Base-by-base conservation (phyloP, 30 jellyfish, hydroid and myxozoan species). In the Cassiopea andromeda region DNA sequence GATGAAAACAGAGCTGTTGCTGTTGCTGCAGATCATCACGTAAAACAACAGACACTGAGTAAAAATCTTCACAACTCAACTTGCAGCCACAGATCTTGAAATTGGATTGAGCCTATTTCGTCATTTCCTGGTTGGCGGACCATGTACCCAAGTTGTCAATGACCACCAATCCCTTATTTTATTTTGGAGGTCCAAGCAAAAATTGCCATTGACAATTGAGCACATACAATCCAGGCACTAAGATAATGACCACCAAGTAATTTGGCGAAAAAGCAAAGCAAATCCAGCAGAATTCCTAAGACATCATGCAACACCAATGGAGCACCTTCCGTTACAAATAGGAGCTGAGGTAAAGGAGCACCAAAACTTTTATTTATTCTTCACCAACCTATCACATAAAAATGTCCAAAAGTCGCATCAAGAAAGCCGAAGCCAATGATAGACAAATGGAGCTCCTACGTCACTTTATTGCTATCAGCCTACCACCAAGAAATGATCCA, bases 1-100 rank as follows among this genome's bases (percentile, higher is more conserved):
- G 76, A 82, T 4, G 16, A 59, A 46, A 1, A 91, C 12, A 90
- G 72, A 50, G 82, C 97, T 18, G 87, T 91, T 15, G 95, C 96
- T 5, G 15, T 91, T 2, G 97, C 95, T 49, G 38, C 38, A 27
- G 38, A 27, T 27, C 38, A 27, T 74, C 75, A 27, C 49, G 91
- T 5, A 38, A 91, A 27, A 90, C 97, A 7, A 90, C 78, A 0
- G 69, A 58, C 0, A 73, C 92, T 15, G 97, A 91, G 61, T 54
- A 59, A 84, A 83, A 57, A 17, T 90, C 83, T 59, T 57, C 91
- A 7, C 97, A 90, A 66, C 74, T 57, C 27, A 79, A 75, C 46
- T 46, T 75, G 46, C 44, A 49, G 70, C 84, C 43, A 75, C 84
- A 43, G 84, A 27, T 13, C 12, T 75, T 75, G 84, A 75, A 69